Evolutionary conservation across 2,797 vertebrate genomes (phyloP).

Genomic region (Hylomyscus alleni): DNA sequence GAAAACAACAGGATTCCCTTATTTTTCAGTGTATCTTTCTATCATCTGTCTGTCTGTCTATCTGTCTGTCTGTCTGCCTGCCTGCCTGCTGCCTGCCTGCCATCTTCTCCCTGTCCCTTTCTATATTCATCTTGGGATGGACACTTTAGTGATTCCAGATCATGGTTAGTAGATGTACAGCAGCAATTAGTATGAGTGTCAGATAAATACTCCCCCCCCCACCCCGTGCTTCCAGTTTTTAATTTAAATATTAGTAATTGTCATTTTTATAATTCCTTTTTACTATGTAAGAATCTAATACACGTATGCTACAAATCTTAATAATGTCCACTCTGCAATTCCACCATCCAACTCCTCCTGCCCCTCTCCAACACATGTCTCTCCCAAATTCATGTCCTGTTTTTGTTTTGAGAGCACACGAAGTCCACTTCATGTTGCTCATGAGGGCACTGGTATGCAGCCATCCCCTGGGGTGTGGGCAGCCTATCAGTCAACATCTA

Average conservation of each 20-base stretch:
- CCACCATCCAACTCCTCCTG: not conserved
- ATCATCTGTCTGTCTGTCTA: not conserved
- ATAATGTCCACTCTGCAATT: not conserved
- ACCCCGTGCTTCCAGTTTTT: not conserved
- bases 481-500: not conserved
- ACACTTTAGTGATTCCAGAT: not conserved
- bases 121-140: not conserved
- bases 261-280: not conserved
- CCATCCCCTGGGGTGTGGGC: not conserved
- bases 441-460: not conserved
- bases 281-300: not conserved
- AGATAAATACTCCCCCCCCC: not conserved
- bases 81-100: not conserved
- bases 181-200: not conserved
- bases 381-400: not conserved
- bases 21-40: not conserved
- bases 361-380: not conserved
- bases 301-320: not conserved
- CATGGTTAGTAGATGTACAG: not conserved
- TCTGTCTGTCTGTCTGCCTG: not conserved
- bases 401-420: not conserved
- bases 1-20: not conserved
- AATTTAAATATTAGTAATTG: not conserved
- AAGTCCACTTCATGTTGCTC: not conserved
- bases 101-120: not conserved